These are phyloP conservation scores for Pseudochaenichthys georgianus DNA, from an alignment of 2,797 vertebrate species.

Conservation along the genomic window DNA sequence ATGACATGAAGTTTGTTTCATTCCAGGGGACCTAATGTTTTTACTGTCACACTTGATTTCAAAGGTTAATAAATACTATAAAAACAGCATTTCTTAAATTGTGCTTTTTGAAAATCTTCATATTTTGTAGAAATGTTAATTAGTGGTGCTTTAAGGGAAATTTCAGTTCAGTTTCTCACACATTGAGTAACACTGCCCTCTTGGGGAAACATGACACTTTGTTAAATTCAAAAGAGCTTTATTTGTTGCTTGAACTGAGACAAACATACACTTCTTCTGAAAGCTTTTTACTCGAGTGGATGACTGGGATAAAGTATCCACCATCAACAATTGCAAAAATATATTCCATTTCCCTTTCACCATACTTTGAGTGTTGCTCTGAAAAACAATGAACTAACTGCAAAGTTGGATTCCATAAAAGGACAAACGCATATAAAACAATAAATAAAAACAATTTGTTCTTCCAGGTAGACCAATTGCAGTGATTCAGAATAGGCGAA, in stretches of 20 bases:
- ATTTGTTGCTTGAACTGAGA: conserved; percentile 72
- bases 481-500: conserved; percentile 53
- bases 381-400: conserved; percentile 57
- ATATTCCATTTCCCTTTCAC: conserved; percentile 78
- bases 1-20: not conserved
- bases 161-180: not conserved
- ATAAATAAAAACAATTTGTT: conserved; percentile 77
- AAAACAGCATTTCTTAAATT: not conserved
- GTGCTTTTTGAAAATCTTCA: not conserved
- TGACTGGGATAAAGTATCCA: conserved; percentile 61
- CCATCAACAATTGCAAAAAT: conserved; percentile 79
- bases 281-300: conserved; percentile 68
- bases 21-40: conserved; percentile 2
- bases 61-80: not conserved
- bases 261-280: conserved; percentile 67
- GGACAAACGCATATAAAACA: conserved; percentile 64
- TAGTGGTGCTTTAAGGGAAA: not conserved
- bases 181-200: conserved; percentile 49
- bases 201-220: conserved; percentile 31
- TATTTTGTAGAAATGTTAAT: not conserved
- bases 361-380: conserved; percentile 57
- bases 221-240: conserved; percentile 69
- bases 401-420: conserved; percentile 61
- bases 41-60: conserved; percentile 1
- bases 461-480: conserved; percentile 58